Conservation (phyloP, 2,113 vertebrate species). For the Turnix velox region DNA sequence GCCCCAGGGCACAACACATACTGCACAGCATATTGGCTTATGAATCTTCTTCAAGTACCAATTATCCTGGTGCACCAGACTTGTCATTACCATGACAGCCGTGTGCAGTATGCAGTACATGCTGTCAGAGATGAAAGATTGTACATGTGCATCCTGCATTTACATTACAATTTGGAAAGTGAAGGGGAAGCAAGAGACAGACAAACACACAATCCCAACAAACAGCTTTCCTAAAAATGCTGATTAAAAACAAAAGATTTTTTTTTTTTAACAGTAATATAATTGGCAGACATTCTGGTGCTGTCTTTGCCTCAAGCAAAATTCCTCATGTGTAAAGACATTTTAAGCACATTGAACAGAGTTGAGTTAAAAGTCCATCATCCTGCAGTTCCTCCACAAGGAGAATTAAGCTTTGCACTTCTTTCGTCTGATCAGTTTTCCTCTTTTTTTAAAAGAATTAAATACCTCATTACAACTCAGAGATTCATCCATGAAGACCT, state of each 20-base stretch:
- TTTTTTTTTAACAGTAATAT: not conserved
- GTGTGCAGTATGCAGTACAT: not conserved
- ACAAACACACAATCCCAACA: not conserved
- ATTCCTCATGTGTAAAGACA: not conserved
- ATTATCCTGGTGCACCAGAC: constrained; percentile 69
- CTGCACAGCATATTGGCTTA: constrained; percentile 65
- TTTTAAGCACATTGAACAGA: constrained; percentile 43
- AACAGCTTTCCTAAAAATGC: constrained; percentile 42
- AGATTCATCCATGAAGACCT: not conserved
- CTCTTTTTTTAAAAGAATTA: not conserved
- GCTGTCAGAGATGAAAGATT: constrained; percentile 72
- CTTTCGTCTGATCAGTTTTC: not conserved
- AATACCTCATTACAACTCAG: not conserved
- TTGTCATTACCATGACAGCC: constrained; percentile 74
- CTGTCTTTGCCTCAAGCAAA: not conserved
- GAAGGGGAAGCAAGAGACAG: not conserved
- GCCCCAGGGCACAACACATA: constrained; percentile 62
- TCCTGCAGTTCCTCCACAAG: constrained; percentile 13
- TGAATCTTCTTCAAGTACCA: constrained; percentile 81
- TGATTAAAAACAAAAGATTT: constrained; percentile 53
- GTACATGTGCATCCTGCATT: constrained; percentile 33
- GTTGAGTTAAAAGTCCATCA: constrained; percentile 33
- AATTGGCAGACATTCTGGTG: constrained; percentile 9
- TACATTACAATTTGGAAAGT: constrained; percentile 52
- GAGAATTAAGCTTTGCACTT: constrained; percentile 19